Evolutionary conservation across 2,113 vertebrate genomes (phyloP), one percentile per base, ranked within the genome.

Genomic region (Rhinogobius similis): DNA sequence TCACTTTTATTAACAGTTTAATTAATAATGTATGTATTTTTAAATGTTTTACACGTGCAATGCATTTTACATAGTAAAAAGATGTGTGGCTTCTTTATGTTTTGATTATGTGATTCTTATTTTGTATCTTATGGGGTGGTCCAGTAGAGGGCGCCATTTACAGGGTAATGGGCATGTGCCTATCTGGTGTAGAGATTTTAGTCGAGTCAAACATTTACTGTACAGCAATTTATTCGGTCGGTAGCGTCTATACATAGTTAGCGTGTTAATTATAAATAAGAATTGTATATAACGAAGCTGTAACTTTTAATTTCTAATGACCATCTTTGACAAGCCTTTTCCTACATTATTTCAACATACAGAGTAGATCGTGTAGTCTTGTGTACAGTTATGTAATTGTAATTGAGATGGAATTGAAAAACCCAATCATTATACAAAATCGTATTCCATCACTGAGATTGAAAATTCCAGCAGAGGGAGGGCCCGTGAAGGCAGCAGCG

Each of bases 11-110:
- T 46, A 18, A 20, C 21, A 64, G 72, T 72, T 26, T 23, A 67
- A n/a, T 59, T 73, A 48, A 59, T 62, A 62, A 52, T 70, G 16
- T 72, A 65, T 11, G 11, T 2, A 14, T 69, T 87, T 85, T 83
- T 85, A 83, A 67, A 77, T 77, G 81, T 83, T 86, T 86, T 77
- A 73, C 70, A 84, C 21, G 44, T 76, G 65, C 39, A 76, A 73
- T 56, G 67, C 13, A 65, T 83, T 80, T 84, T 82, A 64, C 62
- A 71, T 59, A 86, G 70, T 87, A 90, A 87, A 89, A 23, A 53
- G 48, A 75, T 24, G 52, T 71, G 43, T 86, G 61, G 20, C 39
- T 70, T 76, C 62, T 72, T 24, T 18, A 20, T 1, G 0, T 67
- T 69, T 14, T n/a, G 6, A 29, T n/a, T 38, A n/a, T 61, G 20